A percentile compares a stretch with the other conserved stretches of the same genome.
Evolutionary conservation across 2,797 vertebrate species (phyloP).

Genomic region (Chelon labrosus): DNA sequence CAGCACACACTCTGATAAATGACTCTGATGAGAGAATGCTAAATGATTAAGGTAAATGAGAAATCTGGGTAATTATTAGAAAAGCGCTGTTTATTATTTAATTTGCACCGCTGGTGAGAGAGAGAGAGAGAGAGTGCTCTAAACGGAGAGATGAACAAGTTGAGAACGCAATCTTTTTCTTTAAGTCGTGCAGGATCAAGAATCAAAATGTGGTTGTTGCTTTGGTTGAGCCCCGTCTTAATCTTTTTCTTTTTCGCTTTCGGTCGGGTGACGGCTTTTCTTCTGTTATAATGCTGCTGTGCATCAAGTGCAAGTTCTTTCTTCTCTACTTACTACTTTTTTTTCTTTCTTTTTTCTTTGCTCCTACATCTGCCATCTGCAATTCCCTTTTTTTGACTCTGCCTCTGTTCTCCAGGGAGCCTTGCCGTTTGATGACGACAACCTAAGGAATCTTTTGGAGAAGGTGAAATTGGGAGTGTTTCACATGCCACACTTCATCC

Average conservation of each 20-base stretch:
- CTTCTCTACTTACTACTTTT: neutral
- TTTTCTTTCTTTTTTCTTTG: neutral
- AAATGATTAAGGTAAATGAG: slow-evolving; percentile 71
- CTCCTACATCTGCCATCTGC: slow-evolving; percentile 57
- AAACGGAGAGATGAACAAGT: slow-evolving; percentile 57
- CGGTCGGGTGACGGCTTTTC: slow-evolving; percentile 23
- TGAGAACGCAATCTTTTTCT: slow-evolving; percentile 39
- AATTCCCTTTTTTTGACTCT: slow-evolving; percentile 45
- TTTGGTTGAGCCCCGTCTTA: slow-evolving; percentile 28
- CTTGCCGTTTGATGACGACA: slow-evolving; percentile 97
- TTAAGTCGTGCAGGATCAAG: slow-evolving; percentile 47
- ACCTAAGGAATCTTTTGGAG: slow-evolving; percentile 97
- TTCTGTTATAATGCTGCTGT: slow-evolving; percentile 21
- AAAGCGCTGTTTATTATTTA: slow-evolving; percentile 74
- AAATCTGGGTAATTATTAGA: slow-evolving; percentile 79
- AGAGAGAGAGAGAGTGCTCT: slow-evolving; percentile 31
- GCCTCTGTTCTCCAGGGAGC: slow-evolving; percentile 87
- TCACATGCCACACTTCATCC: slow-evolving; percentile 99
- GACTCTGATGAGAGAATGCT: slow-evolving; percentile 73
- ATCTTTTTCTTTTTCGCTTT: slow-evolving; percentile 40
- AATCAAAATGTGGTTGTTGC: slow-evolving; percentile 45
- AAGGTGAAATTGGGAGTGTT: slow-evolving; percentile 99
- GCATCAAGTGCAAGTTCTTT: slow-evolving; percentile 12
- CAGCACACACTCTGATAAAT: slow-evolving; percentile 78
- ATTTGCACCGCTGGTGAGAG: slow-evolving; percentile 54